Evolutionary conservation across 2,113 vertebrate species (phyloP).

Genomic region (Theropithecus gelada): DNA sequence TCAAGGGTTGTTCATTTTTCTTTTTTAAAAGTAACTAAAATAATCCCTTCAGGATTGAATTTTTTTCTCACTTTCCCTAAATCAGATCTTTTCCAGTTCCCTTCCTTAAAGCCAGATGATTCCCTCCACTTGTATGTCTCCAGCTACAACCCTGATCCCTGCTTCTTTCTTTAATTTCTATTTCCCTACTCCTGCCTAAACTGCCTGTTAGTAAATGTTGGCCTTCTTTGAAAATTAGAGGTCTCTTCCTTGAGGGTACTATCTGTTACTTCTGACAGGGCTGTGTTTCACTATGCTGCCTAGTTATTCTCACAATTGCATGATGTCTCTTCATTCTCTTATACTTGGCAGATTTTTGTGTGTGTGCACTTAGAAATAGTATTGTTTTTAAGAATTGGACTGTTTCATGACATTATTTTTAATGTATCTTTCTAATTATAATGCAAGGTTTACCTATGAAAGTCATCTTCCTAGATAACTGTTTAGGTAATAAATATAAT

Average conservation of each 20-base stretch:
- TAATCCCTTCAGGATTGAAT: not conserved
- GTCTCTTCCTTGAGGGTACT: not conserved
- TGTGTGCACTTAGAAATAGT: not conserved
- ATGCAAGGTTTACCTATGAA: not conserved
- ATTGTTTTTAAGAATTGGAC: slow-evolving; percentile 12
- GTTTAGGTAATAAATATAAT: not conserved
- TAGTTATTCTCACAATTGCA: not conserved
- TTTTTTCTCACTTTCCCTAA: not conserved
- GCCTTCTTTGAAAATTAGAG: not conserved
- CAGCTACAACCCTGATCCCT: not conserved
- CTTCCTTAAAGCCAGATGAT: not conserved
- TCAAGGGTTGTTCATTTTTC: not conserved
- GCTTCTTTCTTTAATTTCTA: not conserved
- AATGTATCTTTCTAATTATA: slow-evolving; percentile 20
- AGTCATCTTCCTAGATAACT: slow-evolving; percentile 4
- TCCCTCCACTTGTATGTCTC: not conserved
- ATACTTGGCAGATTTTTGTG: not conserved
- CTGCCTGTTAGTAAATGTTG: not conserved
- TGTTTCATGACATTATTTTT: slow-evolving; percentile 21
- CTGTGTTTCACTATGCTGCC: not conserved
- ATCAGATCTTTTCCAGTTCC: not conserved
- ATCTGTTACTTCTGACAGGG: not conserved
- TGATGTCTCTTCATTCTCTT: not conserved
- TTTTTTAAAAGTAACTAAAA: not conserved
- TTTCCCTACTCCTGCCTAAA: not conserved